Evolutionary conservation across 1,140 invertebrate species (phyloP).

Genomic region (Vanessa tameamea): DNA sequence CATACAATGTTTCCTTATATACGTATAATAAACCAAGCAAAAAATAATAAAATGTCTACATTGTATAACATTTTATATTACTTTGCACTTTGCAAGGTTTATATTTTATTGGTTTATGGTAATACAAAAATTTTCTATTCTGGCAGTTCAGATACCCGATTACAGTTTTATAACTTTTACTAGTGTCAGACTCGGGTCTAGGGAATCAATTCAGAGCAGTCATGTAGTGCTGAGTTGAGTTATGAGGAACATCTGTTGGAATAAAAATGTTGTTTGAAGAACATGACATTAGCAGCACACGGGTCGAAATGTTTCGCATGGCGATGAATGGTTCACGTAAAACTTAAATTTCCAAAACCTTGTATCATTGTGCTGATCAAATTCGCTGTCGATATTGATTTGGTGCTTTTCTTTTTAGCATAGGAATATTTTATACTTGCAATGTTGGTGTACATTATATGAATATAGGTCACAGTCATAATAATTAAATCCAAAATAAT

Average conservation of each 20-base stretch:
- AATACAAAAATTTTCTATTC: constrained; percentile 13
- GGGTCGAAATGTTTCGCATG: neutral
- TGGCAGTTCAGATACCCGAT: constrained; percentile 13
- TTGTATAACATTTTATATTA: constrained; percentile 1
- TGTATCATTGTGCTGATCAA: no score
- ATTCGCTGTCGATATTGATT: no score
- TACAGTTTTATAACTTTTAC: constrained; percentile 12
- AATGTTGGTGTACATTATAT: no score
- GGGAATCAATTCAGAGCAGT: constrained; percentile 19
- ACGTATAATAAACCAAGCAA: neutral
- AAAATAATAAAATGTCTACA: neutral
- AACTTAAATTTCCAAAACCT: no score
- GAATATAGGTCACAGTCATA: no score
- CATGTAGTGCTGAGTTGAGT: constrained; percentile 27
- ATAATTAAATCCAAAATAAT: no score
- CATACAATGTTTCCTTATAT: no score
- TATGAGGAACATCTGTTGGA: constrained; percentile 26
- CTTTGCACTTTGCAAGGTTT: neutral
- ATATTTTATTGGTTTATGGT: constrained; percentile 22
- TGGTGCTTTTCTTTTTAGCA: no score
- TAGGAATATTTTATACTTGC: no score
- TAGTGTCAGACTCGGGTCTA: constrained; percentile 20
- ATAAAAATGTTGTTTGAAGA: constrained; percentile 25
- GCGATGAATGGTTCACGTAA: neutral
- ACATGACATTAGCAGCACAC: constrained; percentile 25